A percentile compares a stretch with the other conserved stretches of the same genome.
phyloP scores from a whole-genome alignment of 2,113 vertebrate genomes.

The Equus quagga region DNA sequence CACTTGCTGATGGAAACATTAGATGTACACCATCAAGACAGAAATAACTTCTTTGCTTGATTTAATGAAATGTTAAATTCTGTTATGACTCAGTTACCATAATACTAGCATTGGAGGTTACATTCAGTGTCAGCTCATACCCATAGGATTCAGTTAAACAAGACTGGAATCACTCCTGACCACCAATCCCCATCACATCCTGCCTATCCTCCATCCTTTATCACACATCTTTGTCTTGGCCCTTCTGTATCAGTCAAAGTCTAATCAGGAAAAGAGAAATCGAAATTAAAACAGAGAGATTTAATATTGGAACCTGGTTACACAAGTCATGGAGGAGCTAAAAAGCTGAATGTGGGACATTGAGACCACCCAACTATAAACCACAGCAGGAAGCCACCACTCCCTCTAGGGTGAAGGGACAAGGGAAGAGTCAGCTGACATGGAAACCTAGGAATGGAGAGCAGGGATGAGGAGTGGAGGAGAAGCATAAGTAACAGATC shows the following conservation, averaged over 20 bases:
- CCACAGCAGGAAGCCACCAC: background rate
- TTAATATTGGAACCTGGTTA: background rate
- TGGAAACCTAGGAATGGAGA: background rate
- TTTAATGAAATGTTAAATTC: slow-evolving; percentile 53
- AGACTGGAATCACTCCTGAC: slow-evolving; percentile 15
- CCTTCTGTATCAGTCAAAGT: background rate
- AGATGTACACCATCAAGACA: slow-evolving; percentile 31
- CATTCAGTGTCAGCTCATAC: background rate
- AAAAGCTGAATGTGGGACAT: background rate
- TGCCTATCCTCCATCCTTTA: background rate
- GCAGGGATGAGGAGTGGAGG: background rate
- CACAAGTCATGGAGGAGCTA: background rate
- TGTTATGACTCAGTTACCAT: background rate
- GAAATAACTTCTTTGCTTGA: slow-evolving; percentile 60
- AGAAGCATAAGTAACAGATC: background rate
- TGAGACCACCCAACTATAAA: background rate
- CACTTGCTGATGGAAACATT: slow-evolving; percentile 63
- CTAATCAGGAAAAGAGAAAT: slow-evolving; percentile 4
- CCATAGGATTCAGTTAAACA: background rate
- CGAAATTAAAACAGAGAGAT: background rate
- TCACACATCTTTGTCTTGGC: background rate
- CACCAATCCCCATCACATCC: background rate
- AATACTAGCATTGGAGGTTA: background rate
- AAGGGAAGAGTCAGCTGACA: background rate
- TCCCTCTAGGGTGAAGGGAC: background rate